Percentiles rank a stretch among this genome's conserved stretches.
phyloP scores from a whole-genome alignment of 1,140 invertebrate species.

The Paraescarpia echinospica region DNA sequence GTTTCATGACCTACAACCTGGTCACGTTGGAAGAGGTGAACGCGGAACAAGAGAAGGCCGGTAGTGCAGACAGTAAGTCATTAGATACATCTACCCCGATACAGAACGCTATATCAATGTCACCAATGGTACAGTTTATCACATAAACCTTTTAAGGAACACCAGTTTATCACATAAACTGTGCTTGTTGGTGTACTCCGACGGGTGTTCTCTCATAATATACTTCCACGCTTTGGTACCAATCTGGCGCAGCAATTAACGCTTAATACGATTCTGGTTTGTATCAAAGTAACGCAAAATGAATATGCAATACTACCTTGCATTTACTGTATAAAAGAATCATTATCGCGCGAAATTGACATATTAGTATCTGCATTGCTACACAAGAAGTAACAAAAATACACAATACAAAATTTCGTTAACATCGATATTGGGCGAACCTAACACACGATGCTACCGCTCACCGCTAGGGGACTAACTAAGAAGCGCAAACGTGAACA shows the following conservation, averaged over 20 bases:
- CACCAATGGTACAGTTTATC: neutral
- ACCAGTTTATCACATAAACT: neutral
- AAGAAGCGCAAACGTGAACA: no score
- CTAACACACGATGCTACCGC: no score
- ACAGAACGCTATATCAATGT: neutral
- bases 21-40: neutral
- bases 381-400: no score
- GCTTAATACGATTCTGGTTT: no score
- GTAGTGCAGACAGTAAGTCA: neutral
- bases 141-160: no score
- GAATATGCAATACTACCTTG: no score
- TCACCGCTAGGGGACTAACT: no score
- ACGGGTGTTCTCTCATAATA: neutral
- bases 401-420: no score
- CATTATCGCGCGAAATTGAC: neutral
- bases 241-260: neutral
- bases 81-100: neutral
- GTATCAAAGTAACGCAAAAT: no score
- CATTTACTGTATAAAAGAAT: no score
- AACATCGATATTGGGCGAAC: no score
- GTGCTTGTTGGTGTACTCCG: neutral
- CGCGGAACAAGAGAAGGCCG: neutral
- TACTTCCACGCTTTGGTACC: neutral
- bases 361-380: no score
- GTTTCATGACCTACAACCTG: neutral